A percentile compares a stretch with the other conserved stretches of the same genome.
phyloP scores from a whole-genome alignment of 2,888 invertebrate genomes.

The Peribatodes rhomboidaria region DNA sequence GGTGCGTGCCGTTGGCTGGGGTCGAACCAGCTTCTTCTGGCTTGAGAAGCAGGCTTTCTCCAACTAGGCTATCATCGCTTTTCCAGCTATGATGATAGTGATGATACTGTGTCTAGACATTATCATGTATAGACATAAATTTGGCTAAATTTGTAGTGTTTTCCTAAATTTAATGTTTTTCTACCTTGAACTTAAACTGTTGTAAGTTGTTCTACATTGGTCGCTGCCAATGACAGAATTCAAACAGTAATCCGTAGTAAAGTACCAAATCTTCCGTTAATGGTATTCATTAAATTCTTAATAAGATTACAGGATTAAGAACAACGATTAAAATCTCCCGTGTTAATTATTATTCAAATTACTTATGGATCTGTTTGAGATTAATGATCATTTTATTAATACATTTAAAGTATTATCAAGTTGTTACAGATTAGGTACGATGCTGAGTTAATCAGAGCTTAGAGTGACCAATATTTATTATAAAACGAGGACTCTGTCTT shows the following conservation, averaged over 20 bases:
- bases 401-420: conserved; percentile 17
- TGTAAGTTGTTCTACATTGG: not conserved
- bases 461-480: conserved; percentile 11
- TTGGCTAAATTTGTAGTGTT: too few species aligned
- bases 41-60: too few species aligned
- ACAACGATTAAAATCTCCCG: conserved; percentile 54
- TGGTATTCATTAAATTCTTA: conserved; percentile 61
- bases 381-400: conserved; percentile 43
- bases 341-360: conserved; percentile 30
- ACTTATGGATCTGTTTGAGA: conserved; percentile 26
- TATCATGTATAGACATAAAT: too few species aligned
- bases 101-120: too few species aligned
- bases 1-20: too few species aligned
- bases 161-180: too few species aligned
- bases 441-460: not conserved
- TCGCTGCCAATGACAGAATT: not conserved
- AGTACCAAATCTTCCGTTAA: conserved; percentile 44
- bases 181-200: not conserved
- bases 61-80: too few species aligned
- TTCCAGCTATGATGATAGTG: too few species aligned
- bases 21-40: too few species aligned
- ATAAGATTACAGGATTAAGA: conserved; percentile 67
- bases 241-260: not conserved
- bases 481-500: not conserved
- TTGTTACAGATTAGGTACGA: conserved; percentile 21